Evolutionary conservation across 2,888 invertebrate genomes (phyloP), one percentile per base, ranked within the genome.

Genomic region (Antheraea assamensis): DNA sequence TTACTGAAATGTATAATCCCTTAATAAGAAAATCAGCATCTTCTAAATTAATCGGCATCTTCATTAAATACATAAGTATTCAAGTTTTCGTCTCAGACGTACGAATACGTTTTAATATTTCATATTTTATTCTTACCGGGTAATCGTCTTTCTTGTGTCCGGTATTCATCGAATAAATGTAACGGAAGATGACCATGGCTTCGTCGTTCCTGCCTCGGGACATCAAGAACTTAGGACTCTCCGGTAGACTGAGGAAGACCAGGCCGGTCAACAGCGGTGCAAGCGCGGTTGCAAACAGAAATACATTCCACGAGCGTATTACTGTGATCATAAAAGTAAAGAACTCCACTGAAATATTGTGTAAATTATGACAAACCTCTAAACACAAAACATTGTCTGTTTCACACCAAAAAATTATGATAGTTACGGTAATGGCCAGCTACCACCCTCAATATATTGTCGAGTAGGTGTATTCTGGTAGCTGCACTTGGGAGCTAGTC

Each of bases 221-320:
- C 95, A 97, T 96, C 5, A 97, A 91, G 88, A 97, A 97, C 88
- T 97, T 97, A 8, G 97, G 97, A 84, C 97, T 97, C 87, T 98
- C 98, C 0, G 97, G 97, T 74, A 97, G 91, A 76, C 95, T 94
- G 76, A 96, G 89, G 72, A 96, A 91, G 0, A 95, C 92, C 52
- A 96, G 76, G 0, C 96, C 96, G 13, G 97, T 96, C 0, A 97
- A 79, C 0, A 98, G 84, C 31, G 97, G 96, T 15, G 98, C 96
- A 75, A 97, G 75, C 0, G 96, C 95, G 15, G 93, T 92, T 0
- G 96, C 87, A 74, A 96, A 86, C 27, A 96, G 90, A 82, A 96
- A 96, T 70, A 96, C 79, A 82, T 96, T 96, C 96, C 96, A 96
- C 0, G 96, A 92, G 79, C 95, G 95, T 42, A 96, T 88, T 52